Evolutionary conservation across 2,797 vertebrate species (phyloP).

Genomic region (Heteromormyrus szaboi): DNA sequence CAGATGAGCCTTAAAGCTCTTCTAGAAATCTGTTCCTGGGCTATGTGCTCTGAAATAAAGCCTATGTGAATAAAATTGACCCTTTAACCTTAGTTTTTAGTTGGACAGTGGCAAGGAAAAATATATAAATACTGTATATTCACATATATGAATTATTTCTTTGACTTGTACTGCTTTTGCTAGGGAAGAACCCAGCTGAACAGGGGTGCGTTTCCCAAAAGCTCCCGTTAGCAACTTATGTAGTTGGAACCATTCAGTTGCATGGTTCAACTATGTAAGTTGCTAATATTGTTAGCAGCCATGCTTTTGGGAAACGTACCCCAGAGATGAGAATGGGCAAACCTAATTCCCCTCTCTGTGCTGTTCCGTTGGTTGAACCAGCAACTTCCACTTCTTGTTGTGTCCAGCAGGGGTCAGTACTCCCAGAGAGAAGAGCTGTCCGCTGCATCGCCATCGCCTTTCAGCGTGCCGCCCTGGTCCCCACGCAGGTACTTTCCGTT

Average conservation of each 20-base stretch:
- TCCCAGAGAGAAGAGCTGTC: conserved; percentile 81
- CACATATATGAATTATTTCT: background rate
- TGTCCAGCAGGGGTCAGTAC: conserved; percentile 63
- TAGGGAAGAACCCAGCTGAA: background rate
- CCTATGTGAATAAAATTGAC: background rate
- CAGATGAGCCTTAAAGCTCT: background rate
- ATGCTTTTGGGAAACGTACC: too few relatives aligned
- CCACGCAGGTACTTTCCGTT: conserved; percentile 82
- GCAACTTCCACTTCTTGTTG: background rate
- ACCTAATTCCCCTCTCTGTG: background rate
- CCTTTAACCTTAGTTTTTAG: background rate
- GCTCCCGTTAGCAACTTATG: too few relatives aligned
- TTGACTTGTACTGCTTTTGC: background rate
- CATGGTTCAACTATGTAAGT: too few relatives aligned
- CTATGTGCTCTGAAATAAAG: background rate
- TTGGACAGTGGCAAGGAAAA: background rate
- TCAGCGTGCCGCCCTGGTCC: conserved; percentile 82
- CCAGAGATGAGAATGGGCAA: background rate
- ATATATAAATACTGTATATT: background rate
- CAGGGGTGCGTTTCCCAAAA: background rate
- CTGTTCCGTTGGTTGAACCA: background rate
- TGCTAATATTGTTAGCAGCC: too few relatives aligned
- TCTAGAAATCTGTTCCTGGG: background rate
- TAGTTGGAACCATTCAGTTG: too few relatives aligned
- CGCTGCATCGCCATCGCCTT: conserved; percentile 71